A percentile compares a stretch with the other conserved stretches of the same genome.
phyloP scores from a whole-genome alignment of 2,797 vertebrate genomes.

The Halcyon chelicuti region DNA sequence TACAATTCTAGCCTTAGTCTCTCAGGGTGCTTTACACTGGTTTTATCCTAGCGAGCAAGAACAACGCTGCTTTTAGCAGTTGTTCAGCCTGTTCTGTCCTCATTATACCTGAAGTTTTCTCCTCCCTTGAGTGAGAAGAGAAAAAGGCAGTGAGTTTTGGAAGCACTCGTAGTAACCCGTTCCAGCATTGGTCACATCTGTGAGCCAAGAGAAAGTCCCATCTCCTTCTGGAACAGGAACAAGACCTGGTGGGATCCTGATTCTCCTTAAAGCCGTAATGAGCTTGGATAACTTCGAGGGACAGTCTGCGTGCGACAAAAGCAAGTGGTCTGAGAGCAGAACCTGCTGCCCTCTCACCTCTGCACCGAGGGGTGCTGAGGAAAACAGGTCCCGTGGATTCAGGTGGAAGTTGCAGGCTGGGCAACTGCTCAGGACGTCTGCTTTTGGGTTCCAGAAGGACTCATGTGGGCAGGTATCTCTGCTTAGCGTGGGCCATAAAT shows the following conservation, averaged over 20 bases:
- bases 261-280: background rate
- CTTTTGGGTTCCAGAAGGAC: background rate
- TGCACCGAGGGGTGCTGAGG: background rate
- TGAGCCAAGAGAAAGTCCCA: background rate
- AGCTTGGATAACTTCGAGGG: background rate
- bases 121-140: background rate
- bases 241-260: fast-evolving
- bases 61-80: background rate
- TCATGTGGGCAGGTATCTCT: background rate
- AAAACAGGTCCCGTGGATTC: background rate
- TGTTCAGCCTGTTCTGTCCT: background rate
- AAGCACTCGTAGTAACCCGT: background rate
- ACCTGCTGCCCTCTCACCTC: background rate
- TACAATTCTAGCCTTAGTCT: background rate
- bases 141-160: background rate
- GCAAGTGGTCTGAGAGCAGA: background rate
- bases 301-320: background rate
- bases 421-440: background rate
- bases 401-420: background rate
- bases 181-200: background rate
- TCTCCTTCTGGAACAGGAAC: background rate
- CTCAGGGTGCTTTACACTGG: background rate
- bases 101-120: background rate
- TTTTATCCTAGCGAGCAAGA: background rate
- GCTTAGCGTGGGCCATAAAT: background rate